A percentile compares a stretch with the other conserved stretches of the same genome.
These are phyloP conservation scores for Pollenia griseotomentosa DNA, from an alignment of 2,888 invertebrate genomes.

Conservation along the genomic window DNA sequence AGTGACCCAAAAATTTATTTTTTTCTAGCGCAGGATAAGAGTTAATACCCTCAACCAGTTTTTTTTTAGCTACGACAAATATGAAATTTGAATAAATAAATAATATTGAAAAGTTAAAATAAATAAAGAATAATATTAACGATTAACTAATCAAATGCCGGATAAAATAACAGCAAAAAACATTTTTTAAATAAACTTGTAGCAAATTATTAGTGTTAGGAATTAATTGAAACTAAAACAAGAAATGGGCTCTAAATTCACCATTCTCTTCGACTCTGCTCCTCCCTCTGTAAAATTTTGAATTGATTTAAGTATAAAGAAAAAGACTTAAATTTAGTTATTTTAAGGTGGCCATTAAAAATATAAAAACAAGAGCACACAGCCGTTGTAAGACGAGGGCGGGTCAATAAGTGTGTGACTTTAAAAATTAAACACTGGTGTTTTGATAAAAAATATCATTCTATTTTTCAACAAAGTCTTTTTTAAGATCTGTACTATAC, in stretches of 20 bases:
- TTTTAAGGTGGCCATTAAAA: conserved; percentile 52
- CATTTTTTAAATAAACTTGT: conserved; percentile 33
- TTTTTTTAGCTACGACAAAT: neutral
- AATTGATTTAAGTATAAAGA: neutral
- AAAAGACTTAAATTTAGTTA: conserved; percentile 44
- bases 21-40: too few relatives aligned
- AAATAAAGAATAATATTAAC: neutral
- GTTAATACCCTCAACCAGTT: conserved; percentile 6
- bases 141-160: conserved; percentile 39
- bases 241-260: neutral
- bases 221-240: conserved; percentile 6
- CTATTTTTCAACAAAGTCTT: too few relatives aligned
- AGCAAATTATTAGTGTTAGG: neutral
- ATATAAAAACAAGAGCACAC: conserved; percentile 27
- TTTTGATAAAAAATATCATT: too few relatives aligned
- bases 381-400: conserved; percentile 7
- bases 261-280: neutral
- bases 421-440: too few relatives aligned
- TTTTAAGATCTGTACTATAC: too few relatives aligned
- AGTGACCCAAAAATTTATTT: too few relatives aligned
- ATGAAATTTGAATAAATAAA: neutral
- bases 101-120: neutral
- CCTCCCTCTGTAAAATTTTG: neutral
- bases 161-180: neutral
- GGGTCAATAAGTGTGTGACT: too few relatives aligned